These are phyloP conservation scores for Sinonovacula constricta DNA, from an alignment of 1,140 invertebrate genomes.

Conservation along the genomic window DNA sequence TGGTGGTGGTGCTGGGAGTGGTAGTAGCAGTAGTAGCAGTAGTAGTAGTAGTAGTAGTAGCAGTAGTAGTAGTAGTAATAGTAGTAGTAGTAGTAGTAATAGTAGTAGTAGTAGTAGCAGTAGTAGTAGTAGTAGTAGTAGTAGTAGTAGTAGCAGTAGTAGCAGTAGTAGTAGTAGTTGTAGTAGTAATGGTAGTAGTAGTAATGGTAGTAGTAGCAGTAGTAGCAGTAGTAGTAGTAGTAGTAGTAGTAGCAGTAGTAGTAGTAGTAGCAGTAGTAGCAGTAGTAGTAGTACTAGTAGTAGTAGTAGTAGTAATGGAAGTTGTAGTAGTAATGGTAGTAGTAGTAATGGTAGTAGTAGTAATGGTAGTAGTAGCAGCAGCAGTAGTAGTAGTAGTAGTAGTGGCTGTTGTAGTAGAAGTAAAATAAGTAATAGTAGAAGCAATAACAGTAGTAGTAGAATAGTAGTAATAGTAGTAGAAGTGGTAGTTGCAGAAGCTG, in stretches of 20 bases:
- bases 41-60: neutral
- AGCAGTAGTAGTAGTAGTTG: slow-evolving; percentile 36
- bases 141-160: slow-evolving; percentile 36
- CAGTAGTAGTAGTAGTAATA: neutral
- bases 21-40: slow-evolving; percentile 4
- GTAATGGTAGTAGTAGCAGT: slow-evolving; percentile 21
- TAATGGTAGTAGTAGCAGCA: neutral
- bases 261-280: neutral
- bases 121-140: slow-evolving; percentile 7
- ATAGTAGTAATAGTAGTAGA: slow-evolving; percentile 1
- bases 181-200: slow-evolving; percentile 35
- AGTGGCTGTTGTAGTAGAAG: slow-evolving; percentile 36
- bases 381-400: slow-evolving; percentile 23
- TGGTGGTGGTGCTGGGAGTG: too few relatives aligned
- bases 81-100: neutral
- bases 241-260: slow-evolving; percentile 7
- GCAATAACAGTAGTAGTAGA: slow-evolving; percentile 19
- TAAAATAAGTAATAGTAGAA: slow-evolving; percentile 43
- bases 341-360: neutral
- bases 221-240: slow-evolving; percentile 8
- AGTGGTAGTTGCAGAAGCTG: slow-evolving; percentile 9
- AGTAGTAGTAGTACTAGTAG: slow-evolving; percentile 2
- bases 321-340: neutral
- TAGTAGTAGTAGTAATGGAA: too few relatives aligned
- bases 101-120: slow-evolving; percentile 1